Evolutionary conservation across 2,113 vertebrate species (phyloP), one percentile per base, ranked within the genome.

Genomic region (Zosterops lateralis): DNA sequence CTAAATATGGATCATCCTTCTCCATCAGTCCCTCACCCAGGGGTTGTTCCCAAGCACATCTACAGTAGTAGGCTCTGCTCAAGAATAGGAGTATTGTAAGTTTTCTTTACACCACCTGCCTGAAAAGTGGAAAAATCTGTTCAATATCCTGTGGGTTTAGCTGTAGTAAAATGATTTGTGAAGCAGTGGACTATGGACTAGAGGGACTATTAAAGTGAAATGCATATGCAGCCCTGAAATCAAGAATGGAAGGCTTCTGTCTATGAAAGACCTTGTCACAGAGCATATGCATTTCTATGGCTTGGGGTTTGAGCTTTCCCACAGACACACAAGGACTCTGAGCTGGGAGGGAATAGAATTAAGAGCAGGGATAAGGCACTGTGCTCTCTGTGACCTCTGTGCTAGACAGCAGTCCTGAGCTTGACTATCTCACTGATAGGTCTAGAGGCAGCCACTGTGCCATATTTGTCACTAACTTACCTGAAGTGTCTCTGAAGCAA

Each of bases 381-480:
- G 36, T 36, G 32, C 14, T 51, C 40, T 75, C 47, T 0, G 0
- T 3, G 4, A 12, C 10, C 15, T 75, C 57, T 1, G 0, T 34
- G 20, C 9, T 62, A 22, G 26, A 62, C 1, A 74, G 7, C 26
- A 60, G 14, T 15, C n/a, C 70, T 40, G 28, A 82, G 18, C 48
- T 40, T 16, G 18, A 21, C 13, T 26, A 4, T 64, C 67, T 44
- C 34, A 14, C 32, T 34, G 9, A 38, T 38, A 38, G 38, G 2
- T 44, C 50, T 79, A n/a, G 79, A 80, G 53, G 21, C 9, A 88
- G 40, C 9, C 20, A n/a, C 58, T 28, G 9, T 36, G 17, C 22
- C 76, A 17, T 10, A 34, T 6, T 18, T 70, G 31, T 60, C 48
- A 40, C 17, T 73, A 70, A 57, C 31, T 7, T 14, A 17, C 22